Evolutionary conservation across 1,140 invertebrate species (phyloP).

Genomic region (Aporrectodea caliginosa): DNA sequence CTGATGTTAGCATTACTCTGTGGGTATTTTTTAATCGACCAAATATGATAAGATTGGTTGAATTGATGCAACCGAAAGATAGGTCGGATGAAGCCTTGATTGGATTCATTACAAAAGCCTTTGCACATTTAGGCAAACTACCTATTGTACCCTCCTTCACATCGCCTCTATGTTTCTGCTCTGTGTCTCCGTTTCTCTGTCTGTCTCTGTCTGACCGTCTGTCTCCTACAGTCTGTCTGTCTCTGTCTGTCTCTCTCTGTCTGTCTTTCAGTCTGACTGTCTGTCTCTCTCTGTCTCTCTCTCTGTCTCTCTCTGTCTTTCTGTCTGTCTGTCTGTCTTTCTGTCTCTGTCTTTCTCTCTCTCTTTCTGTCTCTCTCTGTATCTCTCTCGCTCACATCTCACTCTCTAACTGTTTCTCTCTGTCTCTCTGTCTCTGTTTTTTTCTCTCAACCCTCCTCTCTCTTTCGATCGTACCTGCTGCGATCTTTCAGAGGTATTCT

Average conservation of each 20-base stretch:
- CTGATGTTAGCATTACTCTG: too few relatives aligned
- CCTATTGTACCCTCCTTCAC: too few relatives aligned
- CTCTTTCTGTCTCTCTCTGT: not conserved
- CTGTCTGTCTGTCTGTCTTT: not conserved
- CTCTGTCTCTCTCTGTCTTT: not conserved
- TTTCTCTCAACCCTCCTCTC: not conserved
- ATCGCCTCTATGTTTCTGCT: not conserved
- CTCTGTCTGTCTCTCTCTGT: not conserved
- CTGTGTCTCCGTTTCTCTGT: not conserved
- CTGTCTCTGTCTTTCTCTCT: not conserved
- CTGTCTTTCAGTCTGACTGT: not conserved
- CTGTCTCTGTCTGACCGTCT: not conserved
- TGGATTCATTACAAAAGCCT: too few relatives aligned
- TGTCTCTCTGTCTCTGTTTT: not conserved
- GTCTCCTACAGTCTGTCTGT: not conserved
- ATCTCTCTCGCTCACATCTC: not conserved
- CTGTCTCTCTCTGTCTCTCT: not conserved
- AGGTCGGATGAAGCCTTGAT: too few relatives aligned
- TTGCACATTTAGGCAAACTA: too few relatives aligned
- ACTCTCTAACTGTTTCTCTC: not conserved
- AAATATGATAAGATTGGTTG: too few relatives aligned
- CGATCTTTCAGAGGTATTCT: too few relatives aligned
- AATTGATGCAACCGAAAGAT: too few relatives aligned
- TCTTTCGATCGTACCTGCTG: too few relatives aligned
- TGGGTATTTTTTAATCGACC: too few relatives aligned